Evolutionary conservation across 2,888 invertebrate genomes (phyloP).

Genomic region (Oscheius sp.): DNA sequence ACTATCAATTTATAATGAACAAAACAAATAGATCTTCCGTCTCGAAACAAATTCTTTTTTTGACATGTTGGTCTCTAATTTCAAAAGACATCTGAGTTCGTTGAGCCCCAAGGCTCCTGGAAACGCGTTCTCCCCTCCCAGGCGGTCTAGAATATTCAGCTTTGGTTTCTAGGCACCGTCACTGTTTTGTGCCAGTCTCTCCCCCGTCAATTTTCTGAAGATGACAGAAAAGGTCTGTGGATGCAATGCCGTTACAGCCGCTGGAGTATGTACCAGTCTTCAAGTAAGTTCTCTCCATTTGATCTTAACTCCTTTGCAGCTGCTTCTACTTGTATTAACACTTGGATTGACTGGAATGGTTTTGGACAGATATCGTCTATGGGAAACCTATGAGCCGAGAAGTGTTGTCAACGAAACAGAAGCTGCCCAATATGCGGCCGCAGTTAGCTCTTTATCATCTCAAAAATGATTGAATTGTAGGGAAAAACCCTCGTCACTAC

Average conservation of each 20-base stretch:
- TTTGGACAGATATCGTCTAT: slow-evolving; percentile 53
- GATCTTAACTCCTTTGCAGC: slow-evolving; percentile 34
- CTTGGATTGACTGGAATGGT: slow-evolving; percentile 51
- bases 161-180: background rate
- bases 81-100: no score
- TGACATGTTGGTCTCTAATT: no score
- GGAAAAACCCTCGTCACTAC: slow-evolving; percentile 40
- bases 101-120: no score
- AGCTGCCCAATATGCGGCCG: slow-evolving; percentile 36
- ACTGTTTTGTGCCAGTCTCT: slow-evolving; percentile 2
- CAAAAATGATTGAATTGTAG: slow-evolving; percentile 9
- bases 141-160: background rate
- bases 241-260: slow-evolving; percentile 60
- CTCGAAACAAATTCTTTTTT: no score
- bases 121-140: no score
- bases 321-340: slow-evolving; percentile 51
- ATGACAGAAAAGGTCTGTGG: slow-evolving; percentile 59
- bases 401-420: slow-evolving; percentile 48
- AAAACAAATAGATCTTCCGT: no score
- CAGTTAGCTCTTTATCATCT: background rate
- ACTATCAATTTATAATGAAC: no score
- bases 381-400: slow-evolving; percentile 44
- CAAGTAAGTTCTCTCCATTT: slow-evolving; percentile 32
- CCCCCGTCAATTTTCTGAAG: no score
- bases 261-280: slow-evolving; percentile 56